phyloP scores from a whole-genome alignment of 2,113 vertebrate species.

The Gobio gobio region DNA sequence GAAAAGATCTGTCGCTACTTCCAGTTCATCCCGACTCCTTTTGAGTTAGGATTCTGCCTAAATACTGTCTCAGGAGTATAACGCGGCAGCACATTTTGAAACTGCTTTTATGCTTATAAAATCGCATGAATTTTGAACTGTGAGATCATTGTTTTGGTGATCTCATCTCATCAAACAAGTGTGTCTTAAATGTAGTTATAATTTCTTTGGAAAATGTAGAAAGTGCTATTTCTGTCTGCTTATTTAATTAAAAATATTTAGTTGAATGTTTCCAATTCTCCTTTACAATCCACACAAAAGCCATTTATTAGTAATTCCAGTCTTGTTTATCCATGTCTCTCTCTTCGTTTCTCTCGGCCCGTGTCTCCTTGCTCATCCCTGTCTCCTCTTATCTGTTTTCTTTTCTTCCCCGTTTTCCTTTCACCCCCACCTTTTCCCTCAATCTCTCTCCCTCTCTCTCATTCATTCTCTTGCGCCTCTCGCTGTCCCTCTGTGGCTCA shows the following conservation, averaged over 20 bases:
- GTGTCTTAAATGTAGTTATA: neutral
- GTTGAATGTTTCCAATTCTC: constrained; percentile 1
- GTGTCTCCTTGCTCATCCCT: constrained; percentile 51
- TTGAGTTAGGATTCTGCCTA: neutral
- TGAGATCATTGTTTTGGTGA: neutral
- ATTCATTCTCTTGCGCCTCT: constrained; percentile 62
- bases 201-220: neutral
- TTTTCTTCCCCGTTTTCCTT: constrained; percentile 56
- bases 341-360: constrained; percentile 50
- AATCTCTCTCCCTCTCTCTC: constrained; percentile 71
- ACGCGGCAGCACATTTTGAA: neutral
- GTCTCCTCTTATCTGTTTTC: constrained; percentile 53
- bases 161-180: neutral
- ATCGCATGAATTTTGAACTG: neutral
- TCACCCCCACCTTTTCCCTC: constrained; percentile 60
- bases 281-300: constrained; percentile 17
- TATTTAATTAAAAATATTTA: neutral
- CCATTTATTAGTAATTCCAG: constrained; percentile 55
- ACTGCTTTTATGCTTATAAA: neutral
- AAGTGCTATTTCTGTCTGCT: constrained; percentile 17
- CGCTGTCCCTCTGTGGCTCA: constrained; percentile 77
- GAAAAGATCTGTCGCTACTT: neutral
- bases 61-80: neutral
- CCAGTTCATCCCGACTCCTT: neutral
- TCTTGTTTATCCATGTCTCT: constrained; percentile 51